These are phyloP conservation scores for Mesoligia furuncula DNA, from an alignment of 2,888 invertebrate species.

Conservation along the genomic window DNA sequence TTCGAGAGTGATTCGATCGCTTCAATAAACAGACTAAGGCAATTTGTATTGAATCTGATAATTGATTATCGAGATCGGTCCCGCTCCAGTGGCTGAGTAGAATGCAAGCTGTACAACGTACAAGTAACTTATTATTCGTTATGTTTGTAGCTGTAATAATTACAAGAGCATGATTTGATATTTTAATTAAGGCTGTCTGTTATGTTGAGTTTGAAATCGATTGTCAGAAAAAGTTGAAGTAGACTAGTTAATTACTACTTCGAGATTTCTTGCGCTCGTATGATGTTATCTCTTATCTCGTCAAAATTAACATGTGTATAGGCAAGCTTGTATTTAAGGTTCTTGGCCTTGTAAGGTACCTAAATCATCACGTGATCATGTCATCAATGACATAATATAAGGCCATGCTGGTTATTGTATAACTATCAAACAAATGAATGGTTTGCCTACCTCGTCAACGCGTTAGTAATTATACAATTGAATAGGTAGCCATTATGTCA, in stretches of 20 bases:
- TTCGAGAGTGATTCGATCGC: constrained; percentile 45
- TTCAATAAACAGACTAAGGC: constrained; percentile 42
- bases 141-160: constrained; percentile 45
- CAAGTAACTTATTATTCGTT: constrained; percentile 41
- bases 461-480: not conserved
- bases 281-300: not conserved
- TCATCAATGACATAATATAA: constrained; percentile 9
- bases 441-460: not conserved
- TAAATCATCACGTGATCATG: not conserved
- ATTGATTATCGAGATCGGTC: constrained; percentile 58
- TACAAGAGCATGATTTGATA: constrained; percentile 38
- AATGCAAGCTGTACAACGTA: constrained; percentile 39
- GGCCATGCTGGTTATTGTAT: not conserved
- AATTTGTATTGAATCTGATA: constrained; percentile 58
- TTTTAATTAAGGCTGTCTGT: constrained; percentile 31
- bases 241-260: constrained; percentile 23
- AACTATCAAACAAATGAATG: constrained; percentile 25
- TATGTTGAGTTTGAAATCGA: not conserved
- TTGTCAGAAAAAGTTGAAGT: constrained; percentile 6
- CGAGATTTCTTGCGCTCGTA: not conserved
- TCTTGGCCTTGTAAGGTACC: constrained; percentile 6
- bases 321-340: not conserved
- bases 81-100: constrained; percentile 47
- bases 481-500: not conserved
- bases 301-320: not conserved